Evolutionary conservation across 2,113 vertebrate genomes (phyloP), one percentile per base, ranked within the genome.

Genomic region (Protobothrops flavoviridis): DNA sequence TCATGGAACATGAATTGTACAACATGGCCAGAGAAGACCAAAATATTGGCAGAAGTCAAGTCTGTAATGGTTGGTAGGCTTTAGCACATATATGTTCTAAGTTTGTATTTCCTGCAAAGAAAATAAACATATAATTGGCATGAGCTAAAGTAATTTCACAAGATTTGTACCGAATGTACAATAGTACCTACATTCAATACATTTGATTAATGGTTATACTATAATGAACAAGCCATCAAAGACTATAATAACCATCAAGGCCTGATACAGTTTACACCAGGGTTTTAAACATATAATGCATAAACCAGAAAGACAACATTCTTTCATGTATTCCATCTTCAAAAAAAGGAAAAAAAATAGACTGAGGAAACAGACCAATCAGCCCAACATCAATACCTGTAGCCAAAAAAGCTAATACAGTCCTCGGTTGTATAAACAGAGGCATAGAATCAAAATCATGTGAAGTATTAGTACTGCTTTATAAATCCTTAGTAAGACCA

Each of bases 1-100:
- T 95, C 96, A 96, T 97, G 97, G 85, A 91, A 96, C 97, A 96
- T 97, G 95, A 97, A 97, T 98, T 97, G 97, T 96, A 97, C 96
- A 98, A 98, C 98, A 97, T 95, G 97, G 98, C 97, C 92, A 94
- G 93, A 50, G 26, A 90, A 92, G 94, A 90, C 0, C 87, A 95
- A 94, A 92, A 94, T 93, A 74, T 96, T 87, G 94, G 48, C 55
- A 95, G 94, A 91, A 87, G 95, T 89, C 81, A 92, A 91, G 15
- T 96, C 95, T 91, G 93, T 95, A 91, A 95, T 55, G 74, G 26
- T 87, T 93, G 94, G 50, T 93, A 91, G 69, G 94, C 13, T 81
- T 85, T 95, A 94, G 97, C 92, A 95, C 91, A 93, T 90, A 12
- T 50, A 95, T 95, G 69, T 92, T 93, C 85, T 92, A 94, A 95